Percentiles rank a stretch among this genome's conserved stretches.
phyloP scores from a whole-genome alignment of 92 coral and sea anemone genomes.

The Epizoanthus scotinus region DNA sequence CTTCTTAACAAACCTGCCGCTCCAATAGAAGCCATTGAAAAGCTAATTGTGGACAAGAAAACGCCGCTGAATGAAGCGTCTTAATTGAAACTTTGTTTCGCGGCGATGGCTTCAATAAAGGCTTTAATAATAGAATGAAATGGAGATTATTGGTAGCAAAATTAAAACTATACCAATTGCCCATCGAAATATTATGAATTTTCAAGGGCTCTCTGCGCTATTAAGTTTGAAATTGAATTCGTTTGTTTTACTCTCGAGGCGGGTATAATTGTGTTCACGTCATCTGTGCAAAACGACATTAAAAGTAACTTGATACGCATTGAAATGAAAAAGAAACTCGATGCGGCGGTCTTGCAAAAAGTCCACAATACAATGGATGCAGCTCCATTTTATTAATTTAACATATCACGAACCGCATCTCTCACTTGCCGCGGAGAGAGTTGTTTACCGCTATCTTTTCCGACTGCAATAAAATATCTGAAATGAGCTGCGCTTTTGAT shows the following conservation, averaged over 20 bases:
- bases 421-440: conserved; percentile 34
- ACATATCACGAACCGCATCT: conserved; percentile 40
- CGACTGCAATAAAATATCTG: conserved; percentile 24
- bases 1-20: conserved; percentile 71
- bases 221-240: conserved; percentile 2
- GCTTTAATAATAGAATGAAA: conserved; percentile 73
- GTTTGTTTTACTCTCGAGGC: conserved; percentile 31
- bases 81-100: conserved; percentile 94
- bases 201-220: conserved; percentile 13
- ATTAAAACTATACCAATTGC: conserved; percentile 58
- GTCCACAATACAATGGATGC: conserved; percentile 35
- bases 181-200: conserved; percentile 27
- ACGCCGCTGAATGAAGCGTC: conserved; percentile 68
- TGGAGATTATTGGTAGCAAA: conserved; percentile 73
- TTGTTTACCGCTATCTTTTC: conserved; percentile 40
- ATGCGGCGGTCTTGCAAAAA: conserved; percentile 31
- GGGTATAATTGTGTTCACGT: conserved; percentile 4
- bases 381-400: conserved; percentile 35
- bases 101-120: conserved; percentile 77
- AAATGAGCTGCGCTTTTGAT: conserved; percentile 33
- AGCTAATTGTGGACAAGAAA: conserved; percentile 74
- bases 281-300: conserved; percentile 10
- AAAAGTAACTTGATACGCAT: conserved; percentile 14
- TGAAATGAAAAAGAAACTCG: conserved; percentile 20
- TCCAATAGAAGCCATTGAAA: conserved; percentile 66